A percentile compares a stretch with the other conserved stretches of the same genome.
These are phyloP conservation scores for Spinus pinus DNA, from an alignment of 2,797 vertebrate species.

Conservation along the genomic window DNA sequence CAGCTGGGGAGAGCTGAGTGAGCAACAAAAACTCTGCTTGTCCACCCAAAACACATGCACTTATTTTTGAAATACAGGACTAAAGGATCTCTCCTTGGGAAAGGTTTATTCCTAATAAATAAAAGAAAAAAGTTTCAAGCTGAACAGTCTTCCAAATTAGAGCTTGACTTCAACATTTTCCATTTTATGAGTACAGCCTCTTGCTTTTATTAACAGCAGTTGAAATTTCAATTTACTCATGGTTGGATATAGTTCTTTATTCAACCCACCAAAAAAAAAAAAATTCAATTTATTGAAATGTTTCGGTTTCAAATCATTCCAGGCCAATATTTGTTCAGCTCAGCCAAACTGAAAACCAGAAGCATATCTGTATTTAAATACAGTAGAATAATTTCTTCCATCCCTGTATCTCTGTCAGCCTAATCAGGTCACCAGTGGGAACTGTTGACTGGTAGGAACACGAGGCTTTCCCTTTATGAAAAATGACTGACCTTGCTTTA, in stretches of 20 bases:
- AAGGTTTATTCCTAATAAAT: slow-evolving; percentile 2
- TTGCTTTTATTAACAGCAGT: not conserved
- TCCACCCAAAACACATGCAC: not conserved
- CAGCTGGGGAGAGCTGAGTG: not conserved
- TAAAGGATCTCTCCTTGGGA: not conserved
- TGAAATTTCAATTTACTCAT: not conserved
- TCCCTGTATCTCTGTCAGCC: slow-evolving; percentile 37
- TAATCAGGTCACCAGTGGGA: slow-evolving; percentile 45
- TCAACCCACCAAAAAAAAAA: not conserved
- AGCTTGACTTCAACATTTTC: not conserved
- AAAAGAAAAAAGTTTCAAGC: slow-evolving; percentile 5
- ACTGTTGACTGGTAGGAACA: slow-evolving; percentile 32
- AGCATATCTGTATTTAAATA: not conserved
- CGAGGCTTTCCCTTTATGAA: not conserved
- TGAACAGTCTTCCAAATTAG: slow-evolving; percentile 4
- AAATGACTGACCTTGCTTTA: slow-evolving; percentile 60
- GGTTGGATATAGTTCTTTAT: not conserved
- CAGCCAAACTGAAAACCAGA: slow-evolving; percentile 15
- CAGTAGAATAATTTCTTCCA: slow-evolving; percentile 5
- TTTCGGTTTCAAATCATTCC: slow-evolving; percentile 1
- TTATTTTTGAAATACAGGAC: not conserved
- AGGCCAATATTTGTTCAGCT: slow-evolving; percentile 27
- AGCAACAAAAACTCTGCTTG: not conserved
- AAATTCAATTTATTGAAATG: not conserved
- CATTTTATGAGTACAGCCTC: not conserved